A percentile compares a stretch with the other conserved stretches of the same genome.
phyloP scores from a whole-genome alignment of 2,888 invertebrate genomes.

The Crematogaster levior region DNA sequence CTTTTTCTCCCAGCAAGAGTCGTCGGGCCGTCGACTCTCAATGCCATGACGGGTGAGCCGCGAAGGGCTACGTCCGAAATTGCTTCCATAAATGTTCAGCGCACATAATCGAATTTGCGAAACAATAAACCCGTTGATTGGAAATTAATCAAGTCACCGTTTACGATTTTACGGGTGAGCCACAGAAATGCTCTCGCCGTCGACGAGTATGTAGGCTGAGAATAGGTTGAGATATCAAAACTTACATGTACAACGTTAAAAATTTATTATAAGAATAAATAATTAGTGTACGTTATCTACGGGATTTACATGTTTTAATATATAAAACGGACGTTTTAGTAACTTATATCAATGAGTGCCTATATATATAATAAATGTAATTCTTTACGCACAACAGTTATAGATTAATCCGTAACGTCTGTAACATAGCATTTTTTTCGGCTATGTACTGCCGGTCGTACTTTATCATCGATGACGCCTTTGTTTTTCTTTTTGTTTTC shows the following conservation, averaged over 20 bases:
- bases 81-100: slow-evolving; percentile 50
- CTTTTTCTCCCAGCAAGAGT: slow-evolving; percentile 62
- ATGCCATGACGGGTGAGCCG: slow-evolving; percentile 6
- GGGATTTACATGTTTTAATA: slow-evolving; percentile 30
- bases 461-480: neutral
- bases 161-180: slow-evolving; percentile 44
- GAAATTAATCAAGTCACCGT: slow-evolving; percentile 47
- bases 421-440: too few relatives aligned
- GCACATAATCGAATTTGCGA: slow-evolving; percentile 51
- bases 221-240: slow-evolving; percentile 38
- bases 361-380: slow-evolving; percentile 24
- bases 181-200: slow-evolving; percentile 3
- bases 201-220: neutral
- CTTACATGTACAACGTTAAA: slow-evolving; percentile 35
- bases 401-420: neutral
- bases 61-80: slow-evolving; percentile 37
- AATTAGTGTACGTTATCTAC: slow-evolving; percentile 40
- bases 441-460: neutral
- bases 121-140: slow-evolving; percentile 42
- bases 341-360: slow-evolving; percentile 31
- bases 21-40: slow-evolving; percentile 66
- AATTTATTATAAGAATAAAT: slow-evolving; percentile 54
- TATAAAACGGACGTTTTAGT: slow-evolving; percentile 32
- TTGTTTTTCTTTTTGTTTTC: neutral
- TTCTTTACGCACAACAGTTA: slow-evolving; percentile 23